Conservation (phyloP, 2,113 vertebrate genomes). For the Myrmophylax atrothorax region DNA sequence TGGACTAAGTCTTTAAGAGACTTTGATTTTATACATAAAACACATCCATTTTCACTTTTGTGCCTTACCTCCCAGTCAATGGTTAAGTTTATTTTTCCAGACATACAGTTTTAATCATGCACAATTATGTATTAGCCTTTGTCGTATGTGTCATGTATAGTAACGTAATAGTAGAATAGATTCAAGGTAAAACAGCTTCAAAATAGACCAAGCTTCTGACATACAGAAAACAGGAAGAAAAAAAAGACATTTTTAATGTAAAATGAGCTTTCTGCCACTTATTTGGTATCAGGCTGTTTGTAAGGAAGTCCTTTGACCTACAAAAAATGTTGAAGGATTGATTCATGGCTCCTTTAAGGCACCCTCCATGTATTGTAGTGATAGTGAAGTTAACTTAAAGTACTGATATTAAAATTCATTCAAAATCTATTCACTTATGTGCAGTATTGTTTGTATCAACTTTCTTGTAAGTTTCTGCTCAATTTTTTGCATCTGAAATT, state of each 20-base stretch:
- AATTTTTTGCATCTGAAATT: not conserved
- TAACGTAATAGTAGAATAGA: not conserved
- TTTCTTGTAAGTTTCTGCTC: not conserved
- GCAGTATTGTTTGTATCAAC: not conserved
- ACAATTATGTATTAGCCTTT: not conserved
- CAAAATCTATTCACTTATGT: not conserved
- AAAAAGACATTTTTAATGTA: not conserved
- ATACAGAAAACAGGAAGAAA: not conserved
- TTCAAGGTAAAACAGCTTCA: not conserved
- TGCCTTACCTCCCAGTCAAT: fast-evolving
- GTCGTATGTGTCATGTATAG: not conserved
- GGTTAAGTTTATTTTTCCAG: not conserved
- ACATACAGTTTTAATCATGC: not conserved
- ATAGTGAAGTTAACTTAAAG: not conserved
- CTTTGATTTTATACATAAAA: not conserved
- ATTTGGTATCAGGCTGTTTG: not conserved
- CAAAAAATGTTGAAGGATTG: not conserved
- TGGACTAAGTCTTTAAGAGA: not conserved
- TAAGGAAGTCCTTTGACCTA: not conserved
- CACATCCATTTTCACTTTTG: not conserved
- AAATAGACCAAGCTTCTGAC: not conserved
- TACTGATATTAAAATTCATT: not conserved
- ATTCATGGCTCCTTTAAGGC: not conserved
- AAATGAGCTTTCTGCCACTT: not conserved
- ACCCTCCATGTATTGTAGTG: not conserved